These are phyloP conservation scores for Narcine bancroftii DNA, from an alignment of 2,113 vertebrate species.

Conservation along the genomic window DNA sequence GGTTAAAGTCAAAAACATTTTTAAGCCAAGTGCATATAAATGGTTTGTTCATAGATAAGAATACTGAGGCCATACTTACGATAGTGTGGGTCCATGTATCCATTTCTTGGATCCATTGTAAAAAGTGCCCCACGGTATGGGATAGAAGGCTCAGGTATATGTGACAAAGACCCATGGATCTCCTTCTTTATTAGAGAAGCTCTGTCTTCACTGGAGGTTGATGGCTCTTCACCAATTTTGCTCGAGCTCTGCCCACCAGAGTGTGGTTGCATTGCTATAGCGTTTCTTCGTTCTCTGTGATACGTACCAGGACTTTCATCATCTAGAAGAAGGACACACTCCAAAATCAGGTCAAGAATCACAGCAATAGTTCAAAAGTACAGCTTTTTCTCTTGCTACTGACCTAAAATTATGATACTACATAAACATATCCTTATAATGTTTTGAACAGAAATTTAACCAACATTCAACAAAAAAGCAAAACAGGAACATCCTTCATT, in stretches of 20 bases:
- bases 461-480: no score
- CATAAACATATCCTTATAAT: not conserved
- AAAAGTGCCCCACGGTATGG: slow-evolving; percentile 86
- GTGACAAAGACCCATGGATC: slow-evolving; percentile 79
- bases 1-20: not conserved
- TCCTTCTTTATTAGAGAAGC: slow-evolving; percentile 93
- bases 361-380: not conserved
- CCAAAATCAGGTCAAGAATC: not conserved
- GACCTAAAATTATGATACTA: not conserved
- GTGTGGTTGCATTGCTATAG: slow-evolving; percentile 75
- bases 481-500: not conserved
- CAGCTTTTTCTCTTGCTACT: not conserved
- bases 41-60: slow-evolving; percentile 41
- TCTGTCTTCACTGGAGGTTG: slow-evolving; percentile 87
- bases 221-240: slow-evolving; percentile 84
- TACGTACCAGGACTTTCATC: slow-evolving; percentile 84
- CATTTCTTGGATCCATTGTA: slow-evolving; percentile 86
- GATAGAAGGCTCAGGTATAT: slow-evolving; percentile 78
- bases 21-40: not conserved
- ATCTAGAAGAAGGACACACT: slow-evolving; percentile 57
- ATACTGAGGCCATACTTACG: slow-evolving; percentile 64
- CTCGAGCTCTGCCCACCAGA: slow-evolving; percentile 59
- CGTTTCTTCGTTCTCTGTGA: slow-evolving; percentile 88
- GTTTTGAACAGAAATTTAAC: not conserved
- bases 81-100: slow-evolving; percentile 89